Conservation (phyloP, 2,797 vertebrate genomes). For the Alosa sapidissima region DNA sequence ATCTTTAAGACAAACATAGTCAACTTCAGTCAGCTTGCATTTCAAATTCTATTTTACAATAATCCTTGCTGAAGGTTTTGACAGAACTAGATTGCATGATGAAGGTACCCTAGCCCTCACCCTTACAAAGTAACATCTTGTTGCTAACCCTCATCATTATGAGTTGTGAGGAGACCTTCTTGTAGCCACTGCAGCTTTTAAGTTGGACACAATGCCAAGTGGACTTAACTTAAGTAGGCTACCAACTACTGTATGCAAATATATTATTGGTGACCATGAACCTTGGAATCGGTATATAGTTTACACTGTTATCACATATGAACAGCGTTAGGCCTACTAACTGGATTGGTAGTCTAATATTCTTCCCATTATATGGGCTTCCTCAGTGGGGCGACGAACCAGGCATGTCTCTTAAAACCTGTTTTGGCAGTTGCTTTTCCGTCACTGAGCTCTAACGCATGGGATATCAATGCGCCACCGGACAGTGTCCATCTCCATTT, state of each 20-base stretch:
- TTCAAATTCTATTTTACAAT: background rate
- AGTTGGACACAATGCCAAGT: background rate
- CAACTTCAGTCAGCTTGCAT: background rate
- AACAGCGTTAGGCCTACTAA: background rate
- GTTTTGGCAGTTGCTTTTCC: background rate
- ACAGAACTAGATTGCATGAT: too few relatives aligned
- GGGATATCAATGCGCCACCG: background rate
- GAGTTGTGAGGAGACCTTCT: too few relatives aligned
- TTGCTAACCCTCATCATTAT: too few relatives aligned
- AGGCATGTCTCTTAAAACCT: background rate
- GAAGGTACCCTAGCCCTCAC: too few relatives aligned
- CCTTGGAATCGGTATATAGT: too few relatives aligned
- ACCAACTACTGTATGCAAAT: background rate
- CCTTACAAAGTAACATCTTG: too few relatives aligned
- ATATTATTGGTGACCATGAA: background rate
- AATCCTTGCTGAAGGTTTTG: background rate
- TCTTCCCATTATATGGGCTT: background rate
- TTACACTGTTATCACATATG: background rate
- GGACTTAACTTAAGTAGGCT: background rate
- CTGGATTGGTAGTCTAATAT: background rate
- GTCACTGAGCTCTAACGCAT: background rate
- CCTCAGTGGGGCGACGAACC: background rate
- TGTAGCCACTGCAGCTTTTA: background rate
- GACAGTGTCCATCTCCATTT: slow-evolving; percentile 33
- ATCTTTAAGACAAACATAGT: too few relatives aligned